These are phyloP conservation scores for Perdita meconis DNA, from an alignment of 2,888 invertebrate genomes.

Conservation along the genomic window DNA sequence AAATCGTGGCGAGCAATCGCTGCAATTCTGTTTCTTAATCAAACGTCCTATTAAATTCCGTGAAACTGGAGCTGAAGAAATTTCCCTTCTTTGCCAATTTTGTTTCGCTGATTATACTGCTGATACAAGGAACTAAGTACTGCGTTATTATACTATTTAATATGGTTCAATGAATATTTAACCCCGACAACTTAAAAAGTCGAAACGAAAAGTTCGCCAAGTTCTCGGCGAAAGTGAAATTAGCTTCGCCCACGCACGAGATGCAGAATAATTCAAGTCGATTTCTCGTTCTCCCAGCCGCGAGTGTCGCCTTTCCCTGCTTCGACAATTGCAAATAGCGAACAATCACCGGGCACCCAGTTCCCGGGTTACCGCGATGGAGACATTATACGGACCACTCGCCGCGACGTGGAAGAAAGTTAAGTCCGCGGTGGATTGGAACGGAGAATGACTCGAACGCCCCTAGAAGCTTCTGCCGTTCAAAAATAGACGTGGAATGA, in stretches of 20 bases:
- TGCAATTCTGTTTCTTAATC: no score
- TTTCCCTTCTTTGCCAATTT: no score
- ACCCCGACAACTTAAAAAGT: no score
- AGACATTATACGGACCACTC: conserved; percentile 5
- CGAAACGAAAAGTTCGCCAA: no score
- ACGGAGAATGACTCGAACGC: conserved; percentile 51
- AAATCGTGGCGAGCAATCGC: no score
- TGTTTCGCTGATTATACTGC: no score
- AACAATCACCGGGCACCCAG: neutral
- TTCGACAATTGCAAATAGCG: conserved; percentile 21
- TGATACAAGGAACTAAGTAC: no score
- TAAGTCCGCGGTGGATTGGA: conserved; percentile 45
- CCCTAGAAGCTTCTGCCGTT: conserved; percentile 62
- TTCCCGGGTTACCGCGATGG: conserved; percentile 10
- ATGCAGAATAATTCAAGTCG: neutral
- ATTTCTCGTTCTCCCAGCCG: neutral
- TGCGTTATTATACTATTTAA: no score
- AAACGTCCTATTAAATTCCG: no score
- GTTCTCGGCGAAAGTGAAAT: no score
- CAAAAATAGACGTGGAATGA: conserved; percentile 72
- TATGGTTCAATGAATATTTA: no score
- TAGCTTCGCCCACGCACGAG: neutral
- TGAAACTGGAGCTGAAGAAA: no score
- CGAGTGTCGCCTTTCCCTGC: neutral
- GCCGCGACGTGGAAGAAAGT: conserved; percentile 40